Base-by-base conservation (phyloP, 2,113 vertebrate genomes). In the Chrysemys picta region DNA sequence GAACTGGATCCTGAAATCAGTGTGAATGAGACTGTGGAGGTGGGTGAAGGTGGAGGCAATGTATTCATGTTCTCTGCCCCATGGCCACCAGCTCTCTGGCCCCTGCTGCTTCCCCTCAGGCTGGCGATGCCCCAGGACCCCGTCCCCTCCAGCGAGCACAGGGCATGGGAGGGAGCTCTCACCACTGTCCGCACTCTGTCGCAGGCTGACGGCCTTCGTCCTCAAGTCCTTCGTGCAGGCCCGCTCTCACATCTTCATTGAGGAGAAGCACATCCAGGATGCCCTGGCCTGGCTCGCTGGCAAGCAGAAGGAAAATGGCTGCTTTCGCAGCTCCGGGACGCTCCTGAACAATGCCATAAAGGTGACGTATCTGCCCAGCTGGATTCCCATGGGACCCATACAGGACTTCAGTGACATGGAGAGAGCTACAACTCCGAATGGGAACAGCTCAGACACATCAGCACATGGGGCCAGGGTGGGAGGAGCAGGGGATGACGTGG, bases 271-370 rank as follows among this genome's bases (percentile, higher is more conserved):
- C 38, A 97, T 98, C 56, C 95, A 59, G 2, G 88, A 97, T 27
- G 96, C 98, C 52, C 93, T 97, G 84, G 1, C 2, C 42, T 98
- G 97, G 96, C 96, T 99, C 14, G 72, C 96, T 19, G 29, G 27
- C 0, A 98, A 95, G 29, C 99, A 99, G 92, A 96, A 94, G 54
- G 47, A 89, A 4, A 98, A 98, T 0, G 99, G 99, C 92, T 98
- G 98, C 83, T 98, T 98, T 96, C 96, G 2, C 24, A 97, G 92
- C 17, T 97, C 97, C 7, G 98, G 98, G 14, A 92, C 72, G 0
- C 97, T 98, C 75, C 91, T 98, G 87, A 98, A 98, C 94, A 98
- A 98, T 25, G 98, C 97, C 31, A 94, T 98, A 38, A 98, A 98
- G 98, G 98, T 98, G 93, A 85, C 0, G 0, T 95, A 83, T 93